Conservation (phyloP, 2,888 invertebrate species). For the Dastarcus helophoroides region DNA sequence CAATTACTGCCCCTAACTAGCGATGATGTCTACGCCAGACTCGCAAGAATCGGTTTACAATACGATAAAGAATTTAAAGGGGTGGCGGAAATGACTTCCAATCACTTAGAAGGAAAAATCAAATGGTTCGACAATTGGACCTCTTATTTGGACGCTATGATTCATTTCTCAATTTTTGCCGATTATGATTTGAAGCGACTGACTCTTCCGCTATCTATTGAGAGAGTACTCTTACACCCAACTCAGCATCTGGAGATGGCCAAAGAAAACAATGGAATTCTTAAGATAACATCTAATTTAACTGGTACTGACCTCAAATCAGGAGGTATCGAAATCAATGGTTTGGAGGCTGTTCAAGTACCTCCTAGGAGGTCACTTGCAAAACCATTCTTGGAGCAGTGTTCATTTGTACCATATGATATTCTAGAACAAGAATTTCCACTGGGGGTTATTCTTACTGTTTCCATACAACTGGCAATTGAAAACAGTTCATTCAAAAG, state of each 20-base stretch:
- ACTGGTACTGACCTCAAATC: constrained; percentile 36
- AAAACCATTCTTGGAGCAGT: constrained; percentile 61
- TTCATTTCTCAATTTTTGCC: constrained; percentile 49
- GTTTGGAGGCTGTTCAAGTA: constrained; percentile 61
- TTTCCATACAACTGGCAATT: no score
- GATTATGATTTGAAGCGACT: constrained; percentile 36
- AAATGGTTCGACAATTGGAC: constrained; percentile 55
- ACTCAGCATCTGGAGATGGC: constrained; percentile 3
- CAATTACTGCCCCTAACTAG: background rate
- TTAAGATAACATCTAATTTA: constrained; percentile 3
- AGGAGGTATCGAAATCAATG: constrained; percentile 64
- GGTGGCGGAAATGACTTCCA: constrained; percentile 37
- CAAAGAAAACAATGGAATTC: constrained; percentile 3
- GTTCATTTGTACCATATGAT: constrained; percentile 48
- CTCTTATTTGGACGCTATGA: constrained; percentile 56
- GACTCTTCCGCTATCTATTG: constrained; percentile 47
- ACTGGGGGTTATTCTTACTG: no score
- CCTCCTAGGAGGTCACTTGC: constrained; percentile 54
- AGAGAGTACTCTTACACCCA: constrained; percentile 42
- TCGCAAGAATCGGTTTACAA: constrained; percentile 43
- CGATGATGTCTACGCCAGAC: constrained; percentile 38
- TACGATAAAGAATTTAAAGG: constrained; percentile 43
- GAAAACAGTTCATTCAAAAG: no score
- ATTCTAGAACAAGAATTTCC: no score
- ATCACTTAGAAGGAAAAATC: constrained; percentile 32